These are phyloP conservation scores for Antitype chi DNA, from an alignment of 2,888 invertebrate genomes.

Conservation along the genomic window DNA sequence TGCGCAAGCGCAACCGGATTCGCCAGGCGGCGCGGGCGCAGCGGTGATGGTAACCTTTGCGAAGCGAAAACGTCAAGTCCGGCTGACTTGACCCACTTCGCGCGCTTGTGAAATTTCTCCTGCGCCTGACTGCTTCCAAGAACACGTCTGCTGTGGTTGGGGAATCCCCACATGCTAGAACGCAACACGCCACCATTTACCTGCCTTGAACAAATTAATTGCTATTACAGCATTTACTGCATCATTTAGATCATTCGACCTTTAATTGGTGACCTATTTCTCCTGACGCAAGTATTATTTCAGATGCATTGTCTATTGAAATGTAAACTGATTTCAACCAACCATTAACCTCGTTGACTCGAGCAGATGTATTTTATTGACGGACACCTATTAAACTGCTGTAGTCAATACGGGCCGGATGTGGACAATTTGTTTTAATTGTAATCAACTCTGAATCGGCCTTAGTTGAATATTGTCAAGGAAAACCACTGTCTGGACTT, in stretches of 20 bases:
- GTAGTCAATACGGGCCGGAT: constrained; percentile 86
- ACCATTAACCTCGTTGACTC: constrained; percentile 79
- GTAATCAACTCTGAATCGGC: constrained; percentile 75
- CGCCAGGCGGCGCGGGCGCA: constrained; percentile 76
- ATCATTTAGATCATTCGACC: constrained; percentile 23
- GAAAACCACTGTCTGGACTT: constrained; percentile 57
- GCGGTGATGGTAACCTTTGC: constrained; percentile 87
- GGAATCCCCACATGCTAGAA: constrained; percentile 81
- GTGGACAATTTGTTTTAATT: constrained; percentile 88
- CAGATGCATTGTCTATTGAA: constrained; percentile 63
- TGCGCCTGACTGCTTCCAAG: constrained; percentile 83
- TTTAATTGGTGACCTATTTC: constrained; percentile 47
- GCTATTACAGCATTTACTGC: constrained; percentile 39
- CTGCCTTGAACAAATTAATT: constrained; percentile 63
- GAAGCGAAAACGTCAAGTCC: constrained; percentile 88
- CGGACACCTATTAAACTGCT: constrained; percentile 85
- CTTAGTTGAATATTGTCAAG: constrained; percentile 66
- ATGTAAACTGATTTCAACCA: constrained; percentile 78
- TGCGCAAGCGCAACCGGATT: constrained; percentile 88
- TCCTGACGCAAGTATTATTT: constrained; percentile 41
- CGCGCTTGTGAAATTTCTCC: constrained; percentile 89
- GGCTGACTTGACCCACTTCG: constrained; percentile 89
- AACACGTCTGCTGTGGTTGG: constrained; percentile 80
- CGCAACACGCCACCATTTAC: constrained; percentile 64
- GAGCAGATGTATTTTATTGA: constrained; percentile 86